Conservation (phyloP, 2,888 invertebrate species). For the Tipula confusa region DNA sequence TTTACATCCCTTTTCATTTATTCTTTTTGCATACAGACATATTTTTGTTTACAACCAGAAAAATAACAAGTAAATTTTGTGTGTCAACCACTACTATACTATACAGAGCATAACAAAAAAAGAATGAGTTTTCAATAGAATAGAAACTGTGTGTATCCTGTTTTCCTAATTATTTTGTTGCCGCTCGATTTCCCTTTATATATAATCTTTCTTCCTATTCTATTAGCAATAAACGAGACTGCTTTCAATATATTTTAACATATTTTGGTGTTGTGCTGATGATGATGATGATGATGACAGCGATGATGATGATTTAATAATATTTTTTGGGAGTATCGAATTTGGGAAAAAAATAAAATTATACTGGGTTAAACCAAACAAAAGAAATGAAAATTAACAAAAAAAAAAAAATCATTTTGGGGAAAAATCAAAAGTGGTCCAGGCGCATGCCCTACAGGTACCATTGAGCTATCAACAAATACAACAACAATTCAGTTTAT, state of each 20-base stretch:
- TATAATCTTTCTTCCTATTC: background rate
- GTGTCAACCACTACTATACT: background rate
- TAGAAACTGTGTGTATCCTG: background rate
- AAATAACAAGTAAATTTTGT: slow-evolving; percentile 3
- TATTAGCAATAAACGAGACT: background rate
- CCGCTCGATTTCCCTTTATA: background rate
- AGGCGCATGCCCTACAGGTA: slow-evolving; percentile 12
- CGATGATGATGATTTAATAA: background rate
- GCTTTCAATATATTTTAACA: background rate
- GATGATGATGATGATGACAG: background rate
- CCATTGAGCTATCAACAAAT: background rate
- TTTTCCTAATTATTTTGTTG: slow-evolving; percentile 25
- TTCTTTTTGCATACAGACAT: background rate
- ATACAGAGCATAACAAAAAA: background rate
- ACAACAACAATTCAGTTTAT: background rate
- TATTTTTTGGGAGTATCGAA: background rate
- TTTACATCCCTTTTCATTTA: background rate
- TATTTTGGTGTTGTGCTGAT: background rate
- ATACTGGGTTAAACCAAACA: background rate
- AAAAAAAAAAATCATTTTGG: background rate
- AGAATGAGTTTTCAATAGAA: background rate
- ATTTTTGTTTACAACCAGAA: background rate
- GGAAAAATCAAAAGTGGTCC: background rate
- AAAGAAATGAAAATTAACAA: background rate
- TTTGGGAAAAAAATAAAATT: background rate